Evolutionary conservation across 2,113 vertebrate species (phyloP).

Genomic region (Ochotona princeps): DNA sequence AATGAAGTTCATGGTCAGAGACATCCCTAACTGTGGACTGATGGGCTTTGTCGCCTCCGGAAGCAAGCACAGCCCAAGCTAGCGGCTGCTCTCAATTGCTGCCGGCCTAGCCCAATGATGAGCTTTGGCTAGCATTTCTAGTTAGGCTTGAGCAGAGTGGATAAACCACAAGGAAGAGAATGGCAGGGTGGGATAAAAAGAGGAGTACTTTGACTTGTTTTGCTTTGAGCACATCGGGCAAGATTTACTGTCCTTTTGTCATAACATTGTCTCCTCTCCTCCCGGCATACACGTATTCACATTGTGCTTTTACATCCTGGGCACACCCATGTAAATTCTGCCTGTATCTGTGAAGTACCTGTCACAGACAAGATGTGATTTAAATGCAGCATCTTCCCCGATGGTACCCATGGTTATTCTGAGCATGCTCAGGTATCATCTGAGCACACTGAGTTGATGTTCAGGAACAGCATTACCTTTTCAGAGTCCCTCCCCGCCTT

Average conservation of each 20-base stretch:
- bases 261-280: background rate
- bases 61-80: background rate
- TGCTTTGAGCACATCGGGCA: background rate
- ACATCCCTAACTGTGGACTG: background rate
- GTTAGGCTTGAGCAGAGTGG: background rate
- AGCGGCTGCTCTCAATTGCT: background rate
- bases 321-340: background rate
- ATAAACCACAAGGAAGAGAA: background rate
- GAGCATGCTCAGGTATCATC: background rate
- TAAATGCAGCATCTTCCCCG: background rate
- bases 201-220: background rate
- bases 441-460: background rate
- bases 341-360: background rate
- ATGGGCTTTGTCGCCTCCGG: background rate
- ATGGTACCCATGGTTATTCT: background rate
- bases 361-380: background rate
- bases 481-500: background rate
- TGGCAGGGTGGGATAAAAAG: background rate
- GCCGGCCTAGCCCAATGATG: background rate
- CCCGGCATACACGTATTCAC: background rate
- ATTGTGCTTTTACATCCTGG: slow-evolving; percentile 19
- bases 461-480: background rate
- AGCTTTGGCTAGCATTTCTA: background rate
- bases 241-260: background rate
- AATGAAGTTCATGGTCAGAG: background rate